A percentile compares a stretch with the other conserved stretches of the same genome.
Evolutionary conservation across 2,113 vertebrate species (phyloP).

Genomic region (Cardinalis cardinalis): DNA sequence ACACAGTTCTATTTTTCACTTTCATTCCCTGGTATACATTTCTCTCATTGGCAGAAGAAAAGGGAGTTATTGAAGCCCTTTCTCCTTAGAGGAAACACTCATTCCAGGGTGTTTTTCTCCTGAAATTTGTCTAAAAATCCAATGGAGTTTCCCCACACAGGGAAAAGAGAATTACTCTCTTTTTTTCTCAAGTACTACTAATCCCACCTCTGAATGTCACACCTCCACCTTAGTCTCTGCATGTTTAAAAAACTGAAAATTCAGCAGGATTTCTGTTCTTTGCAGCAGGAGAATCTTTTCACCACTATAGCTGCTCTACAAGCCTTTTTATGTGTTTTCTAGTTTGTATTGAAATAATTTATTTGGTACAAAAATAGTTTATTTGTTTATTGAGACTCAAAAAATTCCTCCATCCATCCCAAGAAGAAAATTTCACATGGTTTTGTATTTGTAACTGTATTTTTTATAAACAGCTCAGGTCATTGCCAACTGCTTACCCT

Average conservation of each 20-base stretch:
- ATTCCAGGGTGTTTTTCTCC: not conserved
- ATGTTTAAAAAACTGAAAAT: not conserved
- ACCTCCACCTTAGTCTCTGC: not conserved
- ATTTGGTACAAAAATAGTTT: not conserved
- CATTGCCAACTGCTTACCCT: not conserved
- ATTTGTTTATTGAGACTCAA: not conserved
- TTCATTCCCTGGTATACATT: not conserved
- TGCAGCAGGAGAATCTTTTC: not conserved
- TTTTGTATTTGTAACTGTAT: not conserved
- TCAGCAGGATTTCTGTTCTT: not conserved
- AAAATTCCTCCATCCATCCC: not conserved
- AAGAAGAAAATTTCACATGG: not conserved
- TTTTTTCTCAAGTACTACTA: not conserved
- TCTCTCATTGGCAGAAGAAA: not conserved
- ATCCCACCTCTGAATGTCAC: not conserved
- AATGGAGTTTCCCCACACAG: not conserved
- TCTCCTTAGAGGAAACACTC: not conserved
- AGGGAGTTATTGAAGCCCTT: not conserved
- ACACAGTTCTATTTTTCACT: not conserved
- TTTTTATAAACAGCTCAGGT: not conserved
- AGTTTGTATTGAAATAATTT: not conserved
- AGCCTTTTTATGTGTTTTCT: not conserved
- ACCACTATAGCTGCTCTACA: not conserved
- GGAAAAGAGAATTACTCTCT: not conserved
- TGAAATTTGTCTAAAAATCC: not conserved